These are phyloP conservation scores for Amphipyra tragopoginis DNA, from an alignment of 2,888 invertebrate genomes.

Conservation along the genomic window DNA sequence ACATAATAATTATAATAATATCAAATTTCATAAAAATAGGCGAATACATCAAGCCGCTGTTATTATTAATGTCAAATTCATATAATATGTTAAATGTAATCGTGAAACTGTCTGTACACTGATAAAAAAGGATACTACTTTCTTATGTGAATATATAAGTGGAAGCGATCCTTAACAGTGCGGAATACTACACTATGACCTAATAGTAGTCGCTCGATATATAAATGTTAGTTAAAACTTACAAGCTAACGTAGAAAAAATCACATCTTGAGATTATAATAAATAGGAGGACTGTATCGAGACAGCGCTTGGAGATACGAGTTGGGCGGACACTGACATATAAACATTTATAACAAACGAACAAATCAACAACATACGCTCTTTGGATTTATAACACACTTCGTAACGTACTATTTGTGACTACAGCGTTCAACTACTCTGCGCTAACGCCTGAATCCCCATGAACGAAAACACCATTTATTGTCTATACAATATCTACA, in stretches of 20 bases:
- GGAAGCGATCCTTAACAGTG: conserved; percentile 78
- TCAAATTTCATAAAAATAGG: conserved; percentile 78
- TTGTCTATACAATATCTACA: conserved; percentile 27
- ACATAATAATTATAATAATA: conserved; percentile 78
- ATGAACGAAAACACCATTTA: conserved; percentile 20
- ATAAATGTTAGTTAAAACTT: conserved; percentile 81
- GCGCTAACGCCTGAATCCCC: conserved; percentile 54
- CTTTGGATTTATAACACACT: conserved; percentile 81
- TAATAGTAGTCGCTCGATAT: conserved; percentile 64
- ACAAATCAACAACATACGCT: conserved; percentile 74
- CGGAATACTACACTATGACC: conserved; percentile 68
- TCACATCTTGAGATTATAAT: conserved; percentile 88
- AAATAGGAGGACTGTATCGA: conserved; percentile 83
- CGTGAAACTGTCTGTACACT: conserved; percentile 65
- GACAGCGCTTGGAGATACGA: conserved; percentile 85
- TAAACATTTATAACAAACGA: conserved; percentile 61
- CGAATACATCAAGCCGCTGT: conserved; percentile 80
- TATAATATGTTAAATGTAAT: conserved; percentile 65
- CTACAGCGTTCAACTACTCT: conserved; percentile 78
- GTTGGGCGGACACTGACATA: conserved; percentile 78
- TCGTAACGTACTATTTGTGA: conserved; percentile 77
- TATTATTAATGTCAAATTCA: conserved; percentile 74
- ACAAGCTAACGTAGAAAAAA: conserved; percentile 82
- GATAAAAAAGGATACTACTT: conserved; percentile 76
- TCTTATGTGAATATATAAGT: conserved; percentile 84